These are phyloP conservation scores for Bombylius discolor DNA, from an alignment of 2,888 invertebrate species.

Conservation along the genomic window DNA sequence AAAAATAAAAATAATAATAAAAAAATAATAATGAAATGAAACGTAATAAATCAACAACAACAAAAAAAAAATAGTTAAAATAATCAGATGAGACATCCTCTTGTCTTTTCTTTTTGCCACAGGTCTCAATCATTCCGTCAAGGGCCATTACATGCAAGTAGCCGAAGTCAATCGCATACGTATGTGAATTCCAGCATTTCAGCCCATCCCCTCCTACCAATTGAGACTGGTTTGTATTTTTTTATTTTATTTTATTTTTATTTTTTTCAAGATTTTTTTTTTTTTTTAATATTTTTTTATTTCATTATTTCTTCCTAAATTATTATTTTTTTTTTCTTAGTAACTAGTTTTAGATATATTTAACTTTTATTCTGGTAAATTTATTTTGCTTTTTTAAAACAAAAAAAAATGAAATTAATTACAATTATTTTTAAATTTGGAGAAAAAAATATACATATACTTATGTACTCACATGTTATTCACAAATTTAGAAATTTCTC, in stretches of 20 bases:
- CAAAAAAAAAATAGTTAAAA: conserved; percentile 1
- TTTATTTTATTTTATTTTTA: conserved; percentile 21
- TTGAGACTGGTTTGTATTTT: conserved; percentile 55
- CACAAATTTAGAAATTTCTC: too few relatives aligned
- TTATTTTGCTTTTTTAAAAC: too few relatives aligned
- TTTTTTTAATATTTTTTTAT: conserved; percentile 11
- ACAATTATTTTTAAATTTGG: conserved; percentile 6
- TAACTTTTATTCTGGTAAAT: too few relatives aligned
- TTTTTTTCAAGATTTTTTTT: conserved; percentile 7
- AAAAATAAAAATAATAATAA: too few relatives aligned
- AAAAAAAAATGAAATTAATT: too few relatives aligned
- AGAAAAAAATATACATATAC: conserved; percentile 10
- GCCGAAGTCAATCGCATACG: conserved; percentile 44
- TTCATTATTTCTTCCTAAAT: conserved; percentile 17
- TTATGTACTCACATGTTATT: background rate
- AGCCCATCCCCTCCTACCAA: conserved; percentile 87
- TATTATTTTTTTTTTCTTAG: too few relatives aligned
- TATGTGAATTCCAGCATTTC: conserved; percentile 80
- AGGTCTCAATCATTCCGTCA: conserved; percentile 93
- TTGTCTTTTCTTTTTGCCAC: conserved; percentile 41
- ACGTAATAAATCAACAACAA: background rate
- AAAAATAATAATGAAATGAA: background rate
- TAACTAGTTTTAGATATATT: too few relatives aligned
- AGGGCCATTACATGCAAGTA: conserved; percentile 40
- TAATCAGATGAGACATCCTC: conserved; percentile 28